These are phyloP conservation scores for Cisticola juncidis DNA, from an alignment of 2,113 vertebrate species.

Conservation along the genomic window DNA sequence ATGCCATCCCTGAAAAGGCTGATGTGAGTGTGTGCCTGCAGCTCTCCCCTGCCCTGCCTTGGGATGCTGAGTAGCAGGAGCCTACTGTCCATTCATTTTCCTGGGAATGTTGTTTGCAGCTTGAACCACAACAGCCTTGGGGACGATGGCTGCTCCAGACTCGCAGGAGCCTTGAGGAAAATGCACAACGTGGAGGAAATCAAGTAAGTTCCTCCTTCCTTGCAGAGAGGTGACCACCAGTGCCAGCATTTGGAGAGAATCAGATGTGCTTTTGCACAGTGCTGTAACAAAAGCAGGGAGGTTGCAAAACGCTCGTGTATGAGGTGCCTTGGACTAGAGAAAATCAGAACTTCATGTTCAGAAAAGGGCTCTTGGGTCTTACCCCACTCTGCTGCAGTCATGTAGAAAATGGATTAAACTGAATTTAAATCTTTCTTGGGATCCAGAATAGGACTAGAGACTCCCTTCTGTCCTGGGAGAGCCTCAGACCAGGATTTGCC, in stretches of 20 bases:
- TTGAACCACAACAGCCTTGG: slow-evolving; percentile 69
- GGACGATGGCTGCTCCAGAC: background rate
- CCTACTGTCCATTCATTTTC: background rate
- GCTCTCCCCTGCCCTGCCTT: fast-evolving
- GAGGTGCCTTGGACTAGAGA: background rate
- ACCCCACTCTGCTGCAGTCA: background rate
- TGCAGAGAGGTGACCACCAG: background rate
- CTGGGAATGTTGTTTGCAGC: slow-evolving; percentile 57
- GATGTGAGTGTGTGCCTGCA: slow-evolving; percentile 70
- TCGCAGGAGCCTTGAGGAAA: slow-evolving; percentile 66
- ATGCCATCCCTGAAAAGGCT: slow-evolving; percentile 72
- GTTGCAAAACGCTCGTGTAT: background rate
- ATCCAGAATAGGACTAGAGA: background rate
- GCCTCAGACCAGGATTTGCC: background rate
- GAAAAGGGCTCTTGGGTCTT: background rate
- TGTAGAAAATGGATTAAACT: background rate
- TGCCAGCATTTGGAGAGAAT: background rate
- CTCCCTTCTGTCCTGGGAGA: background rate
- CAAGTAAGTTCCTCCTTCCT: slow-evolving; percentile 67
- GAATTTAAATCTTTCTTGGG: background rate
- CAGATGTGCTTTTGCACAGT: background rate
- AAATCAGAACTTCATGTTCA: background rate
- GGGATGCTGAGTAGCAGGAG: background rate
- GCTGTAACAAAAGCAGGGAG: background rate
- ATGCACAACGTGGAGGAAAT: slow-evolving; percentile 74